Base-by-base conservation (phyloP, 2,888 invertebrate genomes). In the Agriotes lineatus region DNA sequence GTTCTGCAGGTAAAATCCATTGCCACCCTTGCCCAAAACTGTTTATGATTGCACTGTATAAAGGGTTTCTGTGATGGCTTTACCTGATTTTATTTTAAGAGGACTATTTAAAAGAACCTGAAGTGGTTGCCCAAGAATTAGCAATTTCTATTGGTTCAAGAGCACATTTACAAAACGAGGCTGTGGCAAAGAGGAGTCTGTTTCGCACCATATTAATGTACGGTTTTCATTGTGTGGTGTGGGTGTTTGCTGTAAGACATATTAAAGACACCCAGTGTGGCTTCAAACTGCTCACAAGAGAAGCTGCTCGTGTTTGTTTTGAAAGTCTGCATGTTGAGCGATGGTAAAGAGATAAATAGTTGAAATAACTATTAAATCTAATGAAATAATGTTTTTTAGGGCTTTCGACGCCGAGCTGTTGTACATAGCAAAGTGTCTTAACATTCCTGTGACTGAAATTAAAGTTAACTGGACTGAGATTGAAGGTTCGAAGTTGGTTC, bases 381-480 rank as follows among this genome's bases (percentile, higher is more conserved):
- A n/a, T n/a, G n/a, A n/a, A n/a, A n/a, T n/a, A n/a, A n/a, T n/a
- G n/a, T n/a, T n/a, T n/a, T 72, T 66, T 82, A 95, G 95, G 96
- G 99, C 99, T 10, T 99, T 99, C 86, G 99, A 99, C 86, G 99
- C 99, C 6, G 99, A 99, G 84, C 85, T 99, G 74, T 86, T 99
- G 4, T 97, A 93, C 82, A 91, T 99, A 76, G 98, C 98, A 56
- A 94, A 97, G 85, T 87, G 87, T 71, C 86, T 97, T 37, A 88
- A 91, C 77, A 92, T 96, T 85, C 94, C 95, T 69, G 90, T 97
- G 71, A 86, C 87, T 10, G 99, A 99, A 86, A 91, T 98, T 65
- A 91, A 96, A 30, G 96, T 99, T 0, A 91, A 91, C 75, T 99
- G 98, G 98, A 95, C 93, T 25, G 98, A 99, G 87, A 96, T 98